Percentiles rank a stretch among this genome's conserved stretches.
These are phyloP conservation scores for Redunca redunca DNA, from an alignment of 2,113 vertebrate species.

Conservation along the genomic window DNA sequence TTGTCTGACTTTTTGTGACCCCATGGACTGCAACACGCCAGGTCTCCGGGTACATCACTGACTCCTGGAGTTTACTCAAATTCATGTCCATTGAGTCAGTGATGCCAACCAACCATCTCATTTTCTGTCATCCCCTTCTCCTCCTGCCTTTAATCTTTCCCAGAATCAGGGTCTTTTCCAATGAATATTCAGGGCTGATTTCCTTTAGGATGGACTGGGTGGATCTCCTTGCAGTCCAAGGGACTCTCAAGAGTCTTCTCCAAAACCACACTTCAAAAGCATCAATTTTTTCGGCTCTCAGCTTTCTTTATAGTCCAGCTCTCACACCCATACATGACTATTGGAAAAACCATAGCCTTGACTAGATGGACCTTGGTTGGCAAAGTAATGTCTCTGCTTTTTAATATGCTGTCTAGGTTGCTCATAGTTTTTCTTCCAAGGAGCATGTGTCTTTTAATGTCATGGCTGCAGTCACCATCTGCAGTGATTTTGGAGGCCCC, in stretches of 20 bases:
- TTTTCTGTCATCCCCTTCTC: neutral
- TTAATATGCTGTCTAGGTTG: neutral
- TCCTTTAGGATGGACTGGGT: neutral
- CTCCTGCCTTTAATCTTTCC: neutral
- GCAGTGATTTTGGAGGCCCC: neutral
- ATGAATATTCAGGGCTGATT: neutral
- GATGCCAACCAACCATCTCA: neutral
- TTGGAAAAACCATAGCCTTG: neutral
- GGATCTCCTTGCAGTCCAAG: neutral
- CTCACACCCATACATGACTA: neutral
- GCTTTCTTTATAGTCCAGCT: neutral
- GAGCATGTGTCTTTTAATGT: neutral
- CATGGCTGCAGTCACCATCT: neutral
- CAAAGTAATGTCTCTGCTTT: neutral
- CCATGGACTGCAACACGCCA: rapidly evolving
- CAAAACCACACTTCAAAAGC: neutral
- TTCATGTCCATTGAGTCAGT: neutral
- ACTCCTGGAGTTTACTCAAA: neutral
- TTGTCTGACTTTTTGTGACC: neutral
- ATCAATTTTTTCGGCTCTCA: neutral
- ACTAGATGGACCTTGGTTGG: neutral
- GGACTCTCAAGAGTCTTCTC: neutral
- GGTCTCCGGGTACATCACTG: rapidly evolving
- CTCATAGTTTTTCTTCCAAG: neutral
- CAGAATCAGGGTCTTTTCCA: neutral